Evolutionary conservation across 2,888 invertebrate species (phyloP).

Genomic region (Automeris io): DNA sequence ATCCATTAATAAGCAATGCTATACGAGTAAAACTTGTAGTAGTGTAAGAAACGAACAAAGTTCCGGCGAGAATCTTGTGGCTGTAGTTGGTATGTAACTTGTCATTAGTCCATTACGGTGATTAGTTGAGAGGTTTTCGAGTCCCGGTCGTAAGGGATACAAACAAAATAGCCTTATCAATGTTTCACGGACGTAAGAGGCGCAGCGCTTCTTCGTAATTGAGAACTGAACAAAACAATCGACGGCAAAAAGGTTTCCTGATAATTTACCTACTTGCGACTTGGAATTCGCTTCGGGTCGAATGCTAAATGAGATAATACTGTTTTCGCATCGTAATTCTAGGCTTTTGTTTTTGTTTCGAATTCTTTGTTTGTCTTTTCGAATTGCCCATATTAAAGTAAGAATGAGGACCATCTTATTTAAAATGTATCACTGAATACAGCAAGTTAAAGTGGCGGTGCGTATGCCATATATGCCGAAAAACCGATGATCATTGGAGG

Average conservation of each 20-base stretch:
- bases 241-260: slow-evolving; percentile 46
- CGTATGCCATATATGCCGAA: no score
- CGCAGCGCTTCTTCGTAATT: slow-evolving; percentile 58
- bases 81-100: slow-evolving; percentile 45
- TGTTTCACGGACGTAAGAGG: slow-evolving; percentile 59
- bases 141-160: slow-evolving; percentile 16
- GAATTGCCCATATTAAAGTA: neutral
- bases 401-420: no score
- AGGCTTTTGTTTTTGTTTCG: slow-evolving; percentile 5
- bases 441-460: no score
- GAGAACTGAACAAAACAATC: slow-evolving; percentile 58
- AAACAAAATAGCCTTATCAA: slow-evolving; percentile 55
- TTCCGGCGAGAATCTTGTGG: slow-evolving; percentile 26
- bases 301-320: slow-evolving; percentile 40
- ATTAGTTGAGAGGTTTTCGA: slow-evolving; percentile 37
- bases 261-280: slow-evolving; percentile 49
- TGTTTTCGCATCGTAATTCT: slow-evolving; percentile 2
- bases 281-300: slow-evolving; percentile 25
- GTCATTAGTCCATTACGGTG: slow-evolving; percentile 66
- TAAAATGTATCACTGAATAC: no score
- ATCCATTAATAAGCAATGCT: no score
- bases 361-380: slow-evolving; percentile 1
- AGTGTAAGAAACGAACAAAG: slow-evolving; percentile 25
- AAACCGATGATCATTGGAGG: no score
- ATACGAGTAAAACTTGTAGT: no score